phyloP scores from a whole-genome alignment of 2,113 vertebrate genomes.

The Vanacampus margaritifer region DNA sequence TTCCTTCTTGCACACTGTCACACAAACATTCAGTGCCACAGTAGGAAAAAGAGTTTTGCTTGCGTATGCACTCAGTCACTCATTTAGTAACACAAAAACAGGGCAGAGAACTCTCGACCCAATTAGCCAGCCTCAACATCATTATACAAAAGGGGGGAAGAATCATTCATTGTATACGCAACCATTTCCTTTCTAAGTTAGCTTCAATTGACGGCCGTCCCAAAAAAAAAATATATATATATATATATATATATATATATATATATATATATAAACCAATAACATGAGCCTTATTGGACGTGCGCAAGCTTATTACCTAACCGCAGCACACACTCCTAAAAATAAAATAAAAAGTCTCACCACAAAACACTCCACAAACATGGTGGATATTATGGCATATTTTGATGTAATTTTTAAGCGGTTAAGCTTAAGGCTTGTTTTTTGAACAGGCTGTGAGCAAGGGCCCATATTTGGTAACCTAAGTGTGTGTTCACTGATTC shows the following conservation, averaged over 20 bases:
- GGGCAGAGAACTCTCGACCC: conserved; percentile 20
- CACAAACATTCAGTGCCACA: conserved; percentile 46
- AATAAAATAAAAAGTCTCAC: not conserved
- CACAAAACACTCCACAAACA: conserved; percentile 1
- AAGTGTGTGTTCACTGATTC: not conserved
- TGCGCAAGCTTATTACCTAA: not conserved
- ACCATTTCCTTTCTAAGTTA: conserved; percentile 12
- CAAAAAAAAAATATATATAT: too few relatives aligned
- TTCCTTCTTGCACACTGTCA: conserved; percentile 40
- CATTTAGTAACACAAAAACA: conserved; percentile 37
- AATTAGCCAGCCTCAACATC: conserved; percentile 9
- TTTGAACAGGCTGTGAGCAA: not conserved
- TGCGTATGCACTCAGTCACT: conserved; percentile 31
- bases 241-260: too few relatives aligned
- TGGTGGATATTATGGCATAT: not conserved
- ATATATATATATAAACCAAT: too few relatives aligned
- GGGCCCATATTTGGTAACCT: not conserved
- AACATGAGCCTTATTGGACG: not conserved
- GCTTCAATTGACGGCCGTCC: conserved; percentile 9
- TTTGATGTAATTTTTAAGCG: not conserved
- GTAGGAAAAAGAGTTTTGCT: conserved; percentile 20
- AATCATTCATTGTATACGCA: conserved; percentile 16
- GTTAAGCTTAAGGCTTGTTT: not conserved
- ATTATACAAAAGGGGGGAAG: not conserved
- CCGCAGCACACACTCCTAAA: not conserved